phyloP scores from a whole-genome alignment of 1,140 invertebrate species.

The Eriocheir sinensis region DNA sequence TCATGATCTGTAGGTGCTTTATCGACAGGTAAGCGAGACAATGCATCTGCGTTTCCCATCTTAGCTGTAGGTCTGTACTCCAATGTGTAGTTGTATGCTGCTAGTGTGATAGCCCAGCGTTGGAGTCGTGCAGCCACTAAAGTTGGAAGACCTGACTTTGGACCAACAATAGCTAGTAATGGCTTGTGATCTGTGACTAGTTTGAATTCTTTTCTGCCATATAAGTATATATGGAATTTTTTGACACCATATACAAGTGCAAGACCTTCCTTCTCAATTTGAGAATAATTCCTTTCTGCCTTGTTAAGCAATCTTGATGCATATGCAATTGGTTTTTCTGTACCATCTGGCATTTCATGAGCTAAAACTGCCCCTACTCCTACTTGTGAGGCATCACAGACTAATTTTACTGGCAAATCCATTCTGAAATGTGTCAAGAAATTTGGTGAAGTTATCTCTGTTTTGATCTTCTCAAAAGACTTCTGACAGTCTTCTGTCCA shows the following conservation, averaged over 20 bases:
- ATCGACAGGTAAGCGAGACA: slow-evolving; percentile 51
- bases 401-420: slow-evolving; percentile 38
- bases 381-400: slow-evolving; percentile 79
- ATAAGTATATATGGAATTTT: slow-evolving; percentile 84
- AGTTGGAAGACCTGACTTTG: slow-evolving; percentile 49
- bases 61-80: slow-evolving; percentile 29
- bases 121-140: slow-evolving; percentile 60
- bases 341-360: slow-evolving; percentile 80
- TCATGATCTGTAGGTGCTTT: background rate
- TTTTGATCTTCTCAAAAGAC: too few species aligned
- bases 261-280: slow-evolving; percentile 85
- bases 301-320: slow-evolving; percentile 82
- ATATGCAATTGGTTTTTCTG: slow-evolving; percentile 82
- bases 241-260: slow-evolving; percentile 83
- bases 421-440: slow-evolving; percentile 14
- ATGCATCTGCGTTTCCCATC: slow-evolving; percentile 45
- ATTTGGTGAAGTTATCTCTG: background rate
- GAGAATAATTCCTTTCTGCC: slow-evolving; percentile 83
- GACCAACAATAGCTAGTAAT: slow-evolving; percentile 37
- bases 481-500: too few species aligned
- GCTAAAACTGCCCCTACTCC: slow-evolving; percentile 82
- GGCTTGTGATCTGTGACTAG: slow-evolving; percentile 55
- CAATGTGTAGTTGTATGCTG: slow-evolving; percentile 8
- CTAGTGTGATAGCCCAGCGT: slow-evolving; percentile 21
- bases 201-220: slow-evolving; percentile 82